Evolutionary conservation across 2,888 invertebrate species (phyloP).

Genomic region (Tachystola acroxantha): DNA sequence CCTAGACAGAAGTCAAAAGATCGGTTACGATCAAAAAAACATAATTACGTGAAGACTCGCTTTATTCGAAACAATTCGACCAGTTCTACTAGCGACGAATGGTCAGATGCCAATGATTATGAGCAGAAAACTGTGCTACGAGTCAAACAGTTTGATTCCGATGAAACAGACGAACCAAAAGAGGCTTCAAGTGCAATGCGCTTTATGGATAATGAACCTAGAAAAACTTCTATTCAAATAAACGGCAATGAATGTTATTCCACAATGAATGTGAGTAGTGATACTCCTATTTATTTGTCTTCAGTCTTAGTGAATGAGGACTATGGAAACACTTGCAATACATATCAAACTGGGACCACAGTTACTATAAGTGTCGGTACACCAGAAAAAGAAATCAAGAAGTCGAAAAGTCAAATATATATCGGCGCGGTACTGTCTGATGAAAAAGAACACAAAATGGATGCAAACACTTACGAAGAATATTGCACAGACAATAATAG

Average conservation of each 20-base stretch:
- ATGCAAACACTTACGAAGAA: constrained; percentile 63
- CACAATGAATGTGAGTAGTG: constrained; percentile 84
- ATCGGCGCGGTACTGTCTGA: constrained; percentile 60
- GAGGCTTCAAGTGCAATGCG: constrained; percentile 32
- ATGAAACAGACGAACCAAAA: constrained; percentile 54
- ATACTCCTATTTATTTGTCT: constrained; percentile 84
- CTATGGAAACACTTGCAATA: constrained; percentile 56
- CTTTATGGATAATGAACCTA: constrained; percentile 55
- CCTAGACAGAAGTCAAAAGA: constrained; percentile 62
- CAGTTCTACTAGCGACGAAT: constrained; percentile 73
- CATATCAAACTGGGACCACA: constrained; percentile 76
- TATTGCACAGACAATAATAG: constrained; percentile 46
- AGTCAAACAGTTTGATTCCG: constrained; percentile 71
- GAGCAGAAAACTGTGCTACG: constrained; percentile 65
- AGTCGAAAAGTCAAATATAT: constrained; percentile 72
- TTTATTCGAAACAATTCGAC: constrained; percentile 65
- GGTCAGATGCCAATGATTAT: constrained; percentile 67
- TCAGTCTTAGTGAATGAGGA: constrained; percentile 84
- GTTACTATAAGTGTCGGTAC: constrained; percentile 80
- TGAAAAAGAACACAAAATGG: constrained; percentile 33
- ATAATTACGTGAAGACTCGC: constrained; percentile 71
- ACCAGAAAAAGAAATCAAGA: constrained; percentile 61
- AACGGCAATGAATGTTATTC: constrained; percentile 86
- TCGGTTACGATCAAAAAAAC: constrained; percentile 57
- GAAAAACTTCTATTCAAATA: constrained; percentile 85